Conservation (phyloP, 2,888 invertebrate genomes). For the Trichogramma dendrolimi region DNA sequence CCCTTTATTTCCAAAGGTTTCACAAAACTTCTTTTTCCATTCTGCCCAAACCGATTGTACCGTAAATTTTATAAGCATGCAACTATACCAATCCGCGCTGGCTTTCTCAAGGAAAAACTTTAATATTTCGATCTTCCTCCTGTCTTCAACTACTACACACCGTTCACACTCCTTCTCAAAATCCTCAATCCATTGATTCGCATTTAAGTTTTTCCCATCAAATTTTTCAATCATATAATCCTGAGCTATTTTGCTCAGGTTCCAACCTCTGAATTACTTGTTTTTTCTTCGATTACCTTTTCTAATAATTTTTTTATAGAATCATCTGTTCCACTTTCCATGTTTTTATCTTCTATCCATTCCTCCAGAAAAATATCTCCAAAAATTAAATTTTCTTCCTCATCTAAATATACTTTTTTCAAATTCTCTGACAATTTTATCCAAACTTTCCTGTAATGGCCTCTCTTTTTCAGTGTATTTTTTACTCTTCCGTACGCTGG, state of each 20-base stretch:
- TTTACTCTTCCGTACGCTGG: conserved; percentile 27
- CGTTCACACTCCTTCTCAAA: conserved; percentile 35
- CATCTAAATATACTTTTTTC: conserved; percentile 26
- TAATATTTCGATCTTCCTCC: conserved; percentile 31
- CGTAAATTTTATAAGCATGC: conserved; percentile 20
- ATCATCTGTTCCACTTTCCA: background rate
- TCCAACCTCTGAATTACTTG: conserved; percentile 26
- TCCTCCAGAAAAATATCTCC: conserved; percentile 20
- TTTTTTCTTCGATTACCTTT: conserved; percentile 11
- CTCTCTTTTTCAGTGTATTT: conserved; percentile 29
- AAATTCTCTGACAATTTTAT: conserved; percentile 27
- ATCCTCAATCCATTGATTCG: conserved; percentile 31
- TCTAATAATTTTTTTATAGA: conserved; percentile 2
- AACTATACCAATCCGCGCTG: conserved; percentile 32
- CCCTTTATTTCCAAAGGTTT: conserved; percentile 28
- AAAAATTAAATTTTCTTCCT: conserved; percentile 29
- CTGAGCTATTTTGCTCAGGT: conserved; percentile 30
- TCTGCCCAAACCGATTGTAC: conserved; percentile 26
- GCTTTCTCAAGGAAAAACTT: conserved; percentile 32
- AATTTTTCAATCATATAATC: conserved; percentile 33
- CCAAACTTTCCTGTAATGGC: conserved; percentile 31
- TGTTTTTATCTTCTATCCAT: conserved; percentile 10
- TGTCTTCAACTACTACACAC: conserved; percentile 29
- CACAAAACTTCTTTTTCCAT: conserved; percentile 24
- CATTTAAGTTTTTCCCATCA: conserved; percentile 28